Evolutionary conservation across 2,113 vertebrate genomes (phyloP), one percentile per base, ranked within the genome.

Genomic region (Choloepus hoffmanni): DNA sequence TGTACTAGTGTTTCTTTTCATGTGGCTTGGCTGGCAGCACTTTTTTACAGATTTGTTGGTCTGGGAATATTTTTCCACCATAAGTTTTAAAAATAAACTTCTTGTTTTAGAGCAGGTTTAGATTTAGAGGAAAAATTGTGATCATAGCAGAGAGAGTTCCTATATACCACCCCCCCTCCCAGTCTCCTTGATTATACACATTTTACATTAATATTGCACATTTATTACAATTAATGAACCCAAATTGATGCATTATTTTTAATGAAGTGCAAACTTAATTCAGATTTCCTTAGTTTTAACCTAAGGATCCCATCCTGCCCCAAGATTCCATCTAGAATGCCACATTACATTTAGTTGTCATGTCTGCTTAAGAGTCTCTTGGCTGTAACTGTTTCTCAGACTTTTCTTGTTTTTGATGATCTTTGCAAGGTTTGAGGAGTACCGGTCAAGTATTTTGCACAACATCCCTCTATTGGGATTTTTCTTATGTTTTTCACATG

Each of bases 61-160:
- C 23, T 63, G 65, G 14, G 94, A 96, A 74, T 62, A 3, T 58
- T 19, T 68, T 28, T 84, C 77, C 11, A 74, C 7, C 9, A 85
- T 45, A 73, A 78, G 45, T 82, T 91, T 82, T 83, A 45, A 14
- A 76, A 90, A 79, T 76, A 48, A 58, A 70, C 68, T 48, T 79
- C 21, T 28, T 48, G 58, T 53, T 50, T 86, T 89, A 62, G 63
- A 90, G 85, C 4, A 70, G 26, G n/a, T 91, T 97, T 65, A 70
- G 18, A 83, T 70, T 84, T 43, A 62, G 1, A 73, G 26, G 21
- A 86, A 86, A 85, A 85, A 67, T 15, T 62, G 0, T 21, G 55
- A 85, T 70, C n/a, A 53, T 53, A 72, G 6, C 26, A 58, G 1
- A 91, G 2, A 89, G 14, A 74, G 30, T 85, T 81, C 7, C 10